Evolutionary conservation across 2,888 invertebrate species (phyloP).

Genomic region (Deilephila porcellus): DNA sequence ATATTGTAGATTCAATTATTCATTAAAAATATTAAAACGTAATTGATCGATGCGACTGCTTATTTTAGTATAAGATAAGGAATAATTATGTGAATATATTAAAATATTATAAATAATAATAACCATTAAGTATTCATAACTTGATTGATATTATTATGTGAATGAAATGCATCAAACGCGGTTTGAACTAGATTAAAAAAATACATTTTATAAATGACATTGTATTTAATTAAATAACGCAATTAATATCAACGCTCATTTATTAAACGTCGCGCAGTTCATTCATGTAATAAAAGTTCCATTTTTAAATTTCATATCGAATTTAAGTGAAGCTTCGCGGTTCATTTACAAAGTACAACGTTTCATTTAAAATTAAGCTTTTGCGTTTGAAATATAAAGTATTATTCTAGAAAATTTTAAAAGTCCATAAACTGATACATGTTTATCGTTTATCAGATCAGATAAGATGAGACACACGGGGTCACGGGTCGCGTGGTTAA

Average conservation of each 20-base stretch:
- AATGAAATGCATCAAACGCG: constrained; percentile 1
- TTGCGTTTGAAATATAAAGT: background rate
- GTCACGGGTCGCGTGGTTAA: constrained; percentile 53
- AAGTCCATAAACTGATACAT: constrained; percentile 21
- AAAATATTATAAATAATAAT: constrained; percentile 1
- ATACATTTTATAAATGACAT: background rate
- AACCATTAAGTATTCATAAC: background rate
- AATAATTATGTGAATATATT: background rate
- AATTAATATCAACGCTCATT: background rate
- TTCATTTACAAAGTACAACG: background rate
- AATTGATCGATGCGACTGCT: background rate
- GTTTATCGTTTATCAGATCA: constrained; percentile 23
- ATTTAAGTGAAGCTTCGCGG: background rate
- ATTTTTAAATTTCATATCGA: background rate
- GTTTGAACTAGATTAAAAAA: background rate
- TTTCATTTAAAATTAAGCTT: constrained; percentile 1
- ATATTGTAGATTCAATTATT: too few species aligned
- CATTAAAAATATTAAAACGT: too few species aligned
- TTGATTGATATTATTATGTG: constrained; percentile 1
- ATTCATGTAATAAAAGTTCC: background rate
- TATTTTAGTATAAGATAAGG: background rate
- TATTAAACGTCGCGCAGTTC: background rate
- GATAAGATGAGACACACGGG: constrained; percentile 36
- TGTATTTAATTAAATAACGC: background rate
- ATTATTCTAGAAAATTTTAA: constrained; percentile 24